Evolutionary conservation across 1,140 invertebrate genomes (phyloP), one percentile per base, ranked within the genome.

Genomic region (Drosophila lini): DNA sequence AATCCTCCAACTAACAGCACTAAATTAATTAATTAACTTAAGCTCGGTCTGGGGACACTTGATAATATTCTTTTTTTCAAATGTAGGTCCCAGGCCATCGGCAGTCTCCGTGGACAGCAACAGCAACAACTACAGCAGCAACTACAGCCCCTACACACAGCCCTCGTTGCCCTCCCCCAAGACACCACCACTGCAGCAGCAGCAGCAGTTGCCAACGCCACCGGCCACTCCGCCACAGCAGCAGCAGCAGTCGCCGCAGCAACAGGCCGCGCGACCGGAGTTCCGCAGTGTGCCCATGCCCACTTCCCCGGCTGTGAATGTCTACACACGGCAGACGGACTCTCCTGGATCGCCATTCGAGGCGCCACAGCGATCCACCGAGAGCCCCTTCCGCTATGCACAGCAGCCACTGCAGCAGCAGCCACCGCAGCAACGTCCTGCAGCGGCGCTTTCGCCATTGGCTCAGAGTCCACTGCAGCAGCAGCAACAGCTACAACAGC

Each of bases 251-350:
- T 22, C 34, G 16, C 42, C 32, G 42, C 62, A 74, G 38, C 76
- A 48, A 28, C 57, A 50, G 22, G 44, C 78, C 36, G 25, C 36
- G 25, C 78, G 78, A n/a, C 67, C 53, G 50, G 81, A 91, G 81
- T 91, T 91, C 63, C 90, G 90, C 32, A 91, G 90, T 19, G 83
- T 88, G 47, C 42, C 91, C 15, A 80, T 91, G 78, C 90, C 90
- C 13, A 79, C 80, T 55, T 86, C 91, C 19, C 88, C 82, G 11
- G 62, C 78, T 57, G 82, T 81, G 8, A 80, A 75, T 75, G 78
- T 91, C n/a, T 91, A 90, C n/a, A 90, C 84, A 16, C 78, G 88
- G 10, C 90, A 91, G 75, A 65, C 85, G 40, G 89, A 90, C 5
- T 82, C 77, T 80, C 89, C 85, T 40, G 74, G 65, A 15, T 88